Evolutionary conservation across 2,113 vertebrate genomes (phyloP).

Genomic region (Alosa alosa): DNA sequence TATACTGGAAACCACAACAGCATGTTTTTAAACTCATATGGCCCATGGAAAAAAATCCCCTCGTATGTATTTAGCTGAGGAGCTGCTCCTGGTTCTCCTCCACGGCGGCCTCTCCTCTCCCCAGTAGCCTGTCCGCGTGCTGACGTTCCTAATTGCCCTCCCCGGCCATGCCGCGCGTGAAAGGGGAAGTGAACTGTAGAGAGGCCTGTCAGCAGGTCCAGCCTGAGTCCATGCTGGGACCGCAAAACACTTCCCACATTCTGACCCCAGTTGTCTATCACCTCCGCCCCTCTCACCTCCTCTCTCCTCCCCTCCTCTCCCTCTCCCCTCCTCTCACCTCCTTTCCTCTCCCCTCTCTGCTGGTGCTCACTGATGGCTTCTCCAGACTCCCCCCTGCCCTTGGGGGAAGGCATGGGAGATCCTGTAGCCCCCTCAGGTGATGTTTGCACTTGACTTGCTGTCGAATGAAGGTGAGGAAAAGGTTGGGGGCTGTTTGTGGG

Average conservation of each 20-base stretch:
- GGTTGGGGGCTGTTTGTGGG: background rate
- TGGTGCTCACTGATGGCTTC: constrained; percentile 44
- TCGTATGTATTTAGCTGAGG: background rate
- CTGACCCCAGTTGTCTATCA: constrained; percentile 78
- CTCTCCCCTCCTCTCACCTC: background rate
- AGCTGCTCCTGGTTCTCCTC: background rate
- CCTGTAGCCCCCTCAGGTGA: constrained; percentile 45
- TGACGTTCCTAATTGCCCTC: constrained; percentile 19
- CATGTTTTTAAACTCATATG: background rate
- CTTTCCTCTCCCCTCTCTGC: background rate
- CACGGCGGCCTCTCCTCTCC: background rate
- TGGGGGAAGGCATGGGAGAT: constrained; percentile 16
- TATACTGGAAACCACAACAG: background rate
- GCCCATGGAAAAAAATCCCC: background rate
- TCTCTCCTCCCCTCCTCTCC: background rate
- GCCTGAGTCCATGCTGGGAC: constrained; percentile 48
- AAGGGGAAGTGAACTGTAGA: constrained; percentile 59
- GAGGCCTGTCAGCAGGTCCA: constrained; percentile 81
- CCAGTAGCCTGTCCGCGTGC: constrained; percentile 18
- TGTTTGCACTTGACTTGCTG: constrained; percentile 33
- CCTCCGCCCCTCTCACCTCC: background rate
- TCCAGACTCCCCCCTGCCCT: constrained; percentile 29
- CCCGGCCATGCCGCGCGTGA: constrained; percentile 26
- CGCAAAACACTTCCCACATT: constrained; percentile 69
- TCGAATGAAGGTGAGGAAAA: background rate